phyloP scores from a whole-genome alignment of 1,140 invertebrate species.

The Sycophaga agraensis region DNA sequence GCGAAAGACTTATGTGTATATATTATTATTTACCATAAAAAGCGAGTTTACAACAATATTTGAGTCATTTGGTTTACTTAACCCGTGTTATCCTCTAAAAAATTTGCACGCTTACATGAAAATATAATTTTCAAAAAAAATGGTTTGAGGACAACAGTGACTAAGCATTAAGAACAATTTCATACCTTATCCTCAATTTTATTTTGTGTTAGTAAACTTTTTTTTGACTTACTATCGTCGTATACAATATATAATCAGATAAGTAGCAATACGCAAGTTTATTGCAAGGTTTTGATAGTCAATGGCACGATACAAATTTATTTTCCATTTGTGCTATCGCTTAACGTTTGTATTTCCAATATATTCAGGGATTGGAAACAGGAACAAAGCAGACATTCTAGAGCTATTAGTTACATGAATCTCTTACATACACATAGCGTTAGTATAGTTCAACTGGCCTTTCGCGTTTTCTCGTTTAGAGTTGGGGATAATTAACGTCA shows the following conservation, averaged over 20 bases:
- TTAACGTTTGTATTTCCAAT: constrained; percentile 26
- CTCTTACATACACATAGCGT: constrained; percentile 10
- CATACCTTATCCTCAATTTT: constrained; percentile 18
- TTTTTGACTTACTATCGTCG: constrained; percentile 9
- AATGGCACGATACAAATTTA: constrained; percentile 23
- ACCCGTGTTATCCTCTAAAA: constrained; percentile 10
- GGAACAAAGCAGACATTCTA: constrained; percentile 26
- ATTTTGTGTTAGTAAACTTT: constrained; percentile 18
- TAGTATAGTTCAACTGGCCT: constrained; percentile 21
- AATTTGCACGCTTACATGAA: constrained; percentile 5
- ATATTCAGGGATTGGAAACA: constrained; percentile 23
- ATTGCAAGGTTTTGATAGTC: constrained; percentile 15
- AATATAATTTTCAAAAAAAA: constrained; percentile 16
- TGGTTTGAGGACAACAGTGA: constrained; percentile 7
- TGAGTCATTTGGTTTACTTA: constrained; percentile 17
- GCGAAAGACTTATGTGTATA: constrained; percentile 30
- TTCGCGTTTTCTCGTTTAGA: neutral
- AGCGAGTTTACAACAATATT: constrained; percentile 30
- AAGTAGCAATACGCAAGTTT: constrained; percentile 21
- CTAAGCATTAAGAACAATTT: constrained; percentile 8
- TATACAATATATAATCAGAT: constrained; percentile 24
- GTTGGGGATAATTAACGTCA: constrained; percentile 12
- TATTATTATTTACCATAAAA: constrained; percentile 33
- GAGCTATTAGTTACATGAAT: constrained; percentile 15
- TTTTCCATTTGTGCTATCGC: constrained; percentile 19